Evolutionary conservation across 2,113 vertebrate genomes (phyloP).

Genomic region (Genyomyrus donnyi): DNA sequence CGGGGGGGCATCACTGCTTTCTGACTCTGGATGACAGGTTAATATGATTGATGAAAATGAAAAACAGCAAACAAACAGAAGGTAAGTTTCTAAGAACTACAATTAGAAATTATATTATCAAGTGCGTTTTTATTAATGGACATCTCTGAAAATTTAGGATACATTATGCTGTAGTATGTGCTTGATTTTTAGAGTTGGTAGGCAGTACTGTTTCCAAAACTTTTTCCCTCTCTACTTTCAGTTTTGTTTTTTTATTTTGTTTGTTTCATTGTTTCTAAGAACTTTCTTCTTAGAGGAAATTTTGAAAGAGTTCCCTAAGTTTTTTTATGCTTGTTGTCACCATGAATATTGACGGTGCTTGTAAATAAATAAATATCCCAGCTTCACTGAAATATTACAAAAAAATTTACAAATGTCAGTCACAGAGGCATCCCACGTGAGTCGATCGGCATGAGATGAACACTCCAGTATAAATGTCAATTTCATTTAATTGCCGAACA

Average conservation of each 20-base stretch:
- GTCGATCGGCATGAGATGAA: slow-evolving; percentile 28
- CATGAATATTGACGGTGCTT: slow-evolving; percentile 31
- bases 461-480: slow-evolving; percentile 46
- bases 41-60: not conserved
- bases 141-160: not conserved
- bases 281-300: slow-evolving; percentile 15
- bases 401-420: slow-evolving; percentile 32
- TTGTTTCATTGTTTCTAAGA: too few species aligned
- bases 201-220: not conserved
- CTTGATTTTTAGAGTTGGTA: not conserved
- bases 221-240: not conserved
- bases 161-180: not conserved
- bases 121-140: not conserved
- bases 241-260: not conserved
- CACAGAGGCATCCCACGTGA: slow-evolving; percentile 29
- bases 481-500: slow-evolving; percentile 58
- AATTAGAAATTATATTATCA: not conserved
- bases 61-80: not conserved
- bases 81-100: not conserved
- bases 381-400: slow-evolving; percentile 43
- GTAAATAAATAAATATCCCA: slow-evolving; percentile 27
- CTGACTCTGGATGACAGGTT: not conserved
- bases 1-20: not conserved
- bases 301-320: slow-evolving; percentile 1
- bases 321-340: slow-evolving; percentile 30